A percentile compares a stretch with the other conserved stretches of the same genome.
Evolutionary conservation across 2,888 invertebrate species (phyloP).

Genomic region (Callyntrura guangdongensis): DNA sequence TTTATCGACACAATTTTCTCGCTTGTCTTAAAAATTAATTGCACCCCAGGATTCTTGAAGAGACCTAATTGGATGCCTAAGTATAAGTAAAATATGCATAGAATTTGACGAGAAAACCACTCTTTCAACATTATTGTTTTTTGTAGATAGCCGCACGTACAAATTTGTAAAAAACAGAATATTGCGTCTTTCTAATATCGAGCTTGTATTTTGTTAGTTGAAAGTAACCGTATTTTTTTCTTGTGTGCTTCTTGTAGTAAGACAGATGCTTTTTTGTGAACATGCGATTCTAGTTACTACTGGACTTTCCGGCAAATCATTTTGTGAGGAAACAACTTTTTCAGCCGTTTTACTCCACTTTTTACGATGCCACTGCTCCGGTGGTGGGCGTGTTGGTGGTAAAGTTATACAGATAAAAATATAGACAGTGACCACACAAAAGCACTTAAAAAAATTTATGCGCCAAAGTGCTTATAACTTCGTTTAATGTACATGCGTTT

Average conservation of each 20-base stretch:
- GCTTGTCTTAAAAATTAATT: slow-evolving; percentile 50
- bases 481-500: not conserved
- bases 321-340: not conserved
- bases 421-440: slow-evolving; percentile 22
- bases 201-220: not conserved
- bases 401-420: not conserved
- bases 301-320: not conserved
- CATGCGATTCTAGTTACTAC: too few species aligned
- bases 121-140: too few species aligned
- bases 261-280: too few species aligned
- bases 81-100: not conserved
- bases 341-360: slow-evolving; percentile 13
- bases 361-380: slow-evolving; percentile 9
- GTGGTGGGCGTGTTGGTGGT: slow-evolving; percentile 34
- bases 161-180: not conserved
- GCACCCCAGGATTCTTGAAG: slow-evolving; percentile 1
- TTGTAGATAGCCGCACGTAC: too few species aligned
- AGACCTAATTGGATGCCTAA: not conserved
- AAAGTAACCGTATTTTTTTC: not conserved
- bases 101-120: not conserved
- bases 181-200: not conserved
- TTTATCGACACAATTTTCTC: slow-evolving; percentile 36
- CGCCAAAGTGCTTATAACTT: slow-evolving; percentile 10
- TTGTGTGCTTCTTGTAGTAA: too few species aligned
- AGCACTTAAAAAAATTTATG: slow-evolving; percentile 28